Percentiles rank a stretch among this genome's conserved stretches.
Evolutionary conservation across 2,888 invertebrate genomes (phyloP).

Genomic region (Cosmorhoe ocellata): DNA sequence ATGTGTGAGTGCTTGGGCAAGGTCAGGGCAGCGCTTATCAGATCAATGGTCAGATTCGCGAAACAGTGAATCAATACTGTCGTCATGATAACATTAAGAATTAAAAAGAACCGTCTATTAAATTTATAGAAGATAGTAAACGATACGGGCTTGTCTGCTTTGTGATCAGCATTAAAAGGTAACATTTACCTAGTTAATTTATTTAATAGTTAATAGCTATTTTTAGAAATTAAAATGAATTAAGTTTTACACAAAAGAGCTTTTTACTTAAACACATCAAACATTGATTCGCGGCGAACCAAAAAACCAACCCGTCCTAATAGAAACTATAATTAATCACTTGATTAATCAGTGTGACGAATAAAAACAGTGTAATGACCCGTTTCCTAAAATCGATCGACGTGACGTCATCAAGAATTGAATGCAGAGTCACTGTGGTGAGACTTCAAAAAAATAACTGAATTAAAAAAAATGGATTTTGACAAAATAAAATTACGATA

Average conservation of each 20-base stretch:
- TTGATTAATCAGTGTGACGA: slow-evolving; percentile 81
- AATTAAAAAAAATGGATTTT: slow-evolving; percentile 32
- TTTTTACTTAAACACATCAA: slow-evolving; percentile 33
- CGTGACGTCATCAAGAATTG: slow-evolving; percentile 75
- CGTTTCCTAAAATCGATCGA: slow-evolving; percentile 78
- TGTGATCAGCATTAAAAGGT: too few species aligned
- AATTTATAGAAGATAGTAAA: too few species aligned
- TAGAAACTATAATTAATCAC: slow-evolving; percentile 81
- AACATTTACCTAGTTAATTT: too few species aligned
- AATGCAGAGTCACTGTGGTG: slow-evolving; percentile 72
- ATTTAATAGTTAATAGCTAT: not conserved
- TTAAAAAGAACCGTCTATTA: too few species aligned
- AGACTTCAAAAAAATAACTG: slow-evolving; percentile 54
- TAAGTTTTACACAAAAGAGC: slow-evolving; percentile 17
- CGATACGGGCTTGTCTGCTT: too few species aligned
- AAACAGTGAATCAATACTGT: slow-evolving; percentile 55
- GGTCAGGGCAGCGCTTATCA: slow-evolving; percentile 77
- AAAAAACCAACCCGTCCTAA: slow-evolving; percentile 64
- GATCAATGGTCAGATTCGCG: slow-evolving; percentile 77
- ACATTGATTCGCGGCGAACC: slow-evolving; percentile 47
- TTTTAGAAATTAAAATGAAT: slow-evolving; percentile 12
- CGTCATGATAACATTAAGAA: slow-evolving; percentile 7
- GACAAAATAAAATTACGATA: too few species aligned
- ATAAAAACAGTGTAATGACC: slow-evolving; percentile 81
- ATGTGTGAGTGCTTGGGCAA: slow-evolving; percentile 76